phyloP scores from a whole-genome alignment of 2,797 vertebrate species.

The Dipus sagitta region DNA sequence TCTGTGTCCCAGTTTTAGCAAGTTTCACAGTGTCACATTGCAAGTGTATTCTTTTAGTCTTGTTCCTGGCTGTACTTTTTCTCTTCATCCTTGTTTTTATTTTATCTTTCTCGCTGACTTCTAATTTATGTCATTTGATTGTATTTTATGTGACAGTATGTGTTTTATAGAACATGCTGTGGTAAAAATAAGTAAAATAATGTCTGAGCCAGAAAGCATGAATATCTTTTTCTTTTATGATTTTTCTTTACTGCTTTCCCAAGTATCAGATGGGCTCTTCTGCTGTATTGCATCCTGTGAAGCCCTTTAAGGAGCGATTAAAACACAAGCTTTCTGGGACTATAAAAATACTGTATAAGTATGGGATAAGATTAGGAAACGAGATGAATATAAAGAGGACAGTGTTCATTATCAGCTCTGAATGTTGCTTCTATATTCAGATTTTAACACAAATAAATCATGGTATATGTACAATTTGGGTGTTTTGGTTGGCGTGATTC shows the following conservation, averaged over 20 bases:
- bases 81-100: slow-evolving; percentile 30
- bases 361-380: not conserved
- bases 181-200: slow-evolving; percentile 52
- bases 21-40: not conserved
- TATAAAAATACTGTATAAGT: not conserved
- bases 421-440: slow-evolving; percentile 9
- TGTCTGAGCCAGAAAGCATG: not conserved
- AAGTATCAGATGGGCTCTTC: not conserved
- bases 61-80: not conserved
- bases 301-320: not conserved
- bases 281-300: not conserved
- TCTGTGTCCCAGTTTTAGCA: slow-evolving; percentile 10
- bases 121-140: slow-evolving; percentile 51
- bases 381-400: not conserved
- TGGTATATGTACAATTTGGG: not conserved
- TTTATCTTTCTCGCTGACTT: slow-evolving; percentile 48
- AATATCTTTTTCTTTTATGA: not conserved
- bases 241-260: not conserved
- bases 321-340: not conserved
- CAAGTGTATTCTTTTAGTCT: not conserved
- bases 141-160: not conserved
- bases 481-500: not conserved
- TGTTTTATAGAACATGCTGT: slow-evolving; percentile 57
- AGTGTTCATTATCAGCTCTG: not conserved
- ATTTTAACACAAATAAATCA: slow-evolving; percentile 21